These are phyloP conservation scores for Noctua janthina DNA, from an alignment of 2,888 invertebrate genomes.

Conservation along the genomic window DNA sequence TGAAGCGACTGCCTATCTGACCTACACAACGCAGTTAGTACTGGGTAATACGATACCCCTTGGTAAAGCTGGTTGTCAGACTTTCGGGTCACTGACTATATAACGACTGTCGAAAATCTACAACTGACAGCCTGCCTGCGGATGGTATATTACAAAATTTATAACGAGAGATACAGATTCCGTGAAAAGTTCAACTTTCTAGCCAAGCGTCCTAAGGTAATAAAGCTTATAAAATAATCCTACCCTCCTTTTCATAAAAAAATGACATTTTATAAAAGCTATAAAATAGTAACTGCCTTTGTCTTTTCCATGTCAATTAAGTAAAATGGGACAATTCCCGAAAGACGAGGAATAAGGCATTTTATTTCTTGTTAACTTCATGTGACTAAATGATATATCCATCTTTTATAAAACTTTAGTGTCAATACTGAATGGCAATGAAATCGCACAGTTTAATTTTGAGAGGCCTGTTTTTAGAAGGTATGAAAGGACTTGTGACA, in stretches of 20 bases:
- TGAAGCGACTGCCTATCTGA: too few relatives aligned
- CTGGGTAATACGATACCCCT: too few relatives aligned
- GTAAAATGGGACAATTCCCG: too few relatives aligned
- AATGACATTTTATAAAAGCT: neutral
- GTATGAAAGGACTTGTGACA: neutral
- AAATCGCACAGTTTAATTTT: neutral
- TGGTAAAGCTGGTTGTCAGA: too few relatives aligned
- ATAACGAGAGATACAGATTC: too few relatives aligned
- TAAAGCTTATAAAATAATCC: neutral
- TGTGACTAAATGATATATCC: neutral
- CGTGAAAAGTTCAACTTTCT: neutral
- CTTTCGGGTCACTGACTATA: too few relatives aligned
- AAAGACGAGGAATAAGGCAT: neutral
- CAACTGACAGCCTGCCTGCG: neutral
- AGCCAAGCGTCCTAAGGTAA: neutral
- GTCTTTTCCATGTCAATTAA: neutral
- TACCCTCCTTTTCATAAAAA: neutral
- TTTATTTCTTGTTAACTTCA: neutral
- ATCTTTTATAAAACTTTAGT: neutral
- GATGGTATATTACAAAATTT: neutral
- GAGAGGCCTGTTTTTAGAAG: neutral
- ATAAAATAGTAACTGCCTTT: slow-evolving; percentile 1
- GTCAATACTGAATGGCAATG: neutral
- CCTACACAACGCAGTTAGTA: too few relatives aligned
- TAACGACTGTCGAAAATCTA: too few relatives aligned